phyloP scores from a whole-genome alignment of 2,888 invertebrate species.

The Campopleginae sp. region DNA sequence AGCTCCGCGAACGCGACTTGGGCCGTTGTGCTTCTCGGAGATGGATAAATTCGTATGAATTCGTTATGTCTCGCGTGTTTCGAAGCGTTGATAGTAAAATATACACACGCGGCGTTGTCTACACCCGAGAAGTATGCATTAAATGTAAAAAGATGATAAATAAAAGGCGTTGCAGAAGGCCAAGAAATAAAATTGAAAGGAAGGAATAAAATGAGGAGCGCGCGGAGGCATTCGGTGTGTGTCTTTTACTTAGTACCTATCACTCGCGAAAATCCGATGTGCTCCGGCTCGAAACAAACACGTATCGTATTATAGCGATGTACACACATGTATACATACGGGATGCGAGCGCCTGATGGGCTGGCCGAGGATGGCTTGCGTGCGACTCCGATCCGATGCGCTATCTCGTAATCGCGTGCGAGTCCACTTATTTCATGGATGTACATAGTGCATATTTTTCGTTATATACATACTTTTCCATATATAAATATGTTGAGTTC shows the following conservation, averaged over 20 bases:
- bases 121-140: conserved; percentile 18
- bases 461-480: not conserved
- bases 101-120: conserved; percentile 18
- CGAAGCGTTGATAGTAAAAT: conserved; percentile 18
- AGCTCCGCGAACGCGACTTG: not conserved
- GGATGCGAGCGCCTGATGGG: conserved; percentile 31
- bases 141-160: conserved; percentile 24
- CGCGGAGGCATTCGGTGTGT: not conserved
- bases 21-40: not conserved
- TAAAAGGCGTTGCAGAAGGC: not conserved
- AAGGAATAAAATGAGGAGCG: conserved; percentile 37
- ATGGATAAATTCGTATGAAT: conserved; percentile 7
- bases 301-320: conserved; percentile 20
- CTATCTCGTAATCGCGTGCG: conserved; percentile 79
- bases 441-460: conserved; percentile 24
- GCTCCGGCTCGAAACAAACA: conserved; percentile 45
- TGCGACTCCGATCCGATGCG: conserved; percentile 74
- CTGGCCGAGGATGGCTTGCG: conserved; percentile 70
- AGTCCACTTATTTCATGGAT: conserved; percentile 69
- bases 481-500: not conserved
- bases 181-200: conserved; percentile 24
- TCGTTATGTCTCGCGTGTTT: conserved; percentile 8
- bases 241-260: conserved; percentile 10
- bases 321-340: not conserved
- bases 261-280: conserved; percentile 55